A percentile compares a stretch with the other conserved stretches of the same genome.
Conservation (phyloP, 37 sponge, comb jelly and placozoan species). For the Ianthella basta region DNA sequence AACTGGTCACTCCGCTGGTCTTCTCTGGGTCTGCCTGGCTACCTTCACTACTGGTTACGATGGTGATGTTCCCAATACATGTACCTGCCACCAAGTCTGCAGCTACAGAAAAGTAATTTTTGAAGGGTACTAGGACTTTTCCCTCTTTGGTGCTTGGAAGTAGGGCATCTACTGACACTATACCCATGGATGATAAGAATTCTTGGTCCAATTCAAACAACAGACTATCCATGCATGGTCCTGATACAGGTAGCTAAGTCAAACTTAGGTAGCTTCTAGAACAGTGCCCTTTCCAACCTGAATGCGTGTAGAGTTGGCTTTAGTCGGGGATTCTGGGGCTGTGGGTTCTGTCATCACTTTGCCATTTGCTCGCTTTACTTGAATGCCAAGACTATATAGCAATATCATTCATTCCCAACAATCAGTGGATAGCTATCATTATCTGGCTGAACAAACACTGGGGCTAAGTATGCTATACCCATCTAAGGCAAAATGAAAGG, state of each 20-base stretch:
- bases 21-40: conserved; percentile 46
- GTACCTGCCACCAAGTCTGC: neutral
- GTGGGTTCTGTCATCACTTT: neutral
- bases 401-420: conserved; percentile 32
- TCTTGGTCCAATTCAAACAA: conserved; percentile 16
- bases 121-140: neutral
- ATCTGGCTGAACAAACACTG: conserved; percentile 35
- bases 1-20: conserved; percentile 31
- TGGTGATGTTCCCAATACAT: neutral
- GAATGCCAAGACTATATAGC: conserved; percentile 27
- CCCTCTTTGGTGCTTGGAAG: neutral
- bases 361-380: conserved; percentile 28
- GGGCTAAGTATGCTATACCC: neutral
- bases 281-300: neutral
- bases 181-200: neutral
- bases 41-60: conserved; percentile 14
- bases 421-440: conserved; percentile 8
- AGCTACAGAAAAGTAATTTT: neutral
- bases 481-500: conserved; percentile 19
- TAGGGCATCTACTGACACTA: conserved; percentile 4
- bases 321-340: neutral
- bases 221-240: neutral
- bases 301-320: neutral
- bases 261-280: conserved; percentile 1
- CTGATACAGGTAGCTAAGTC: neutral